Percentiles rank a stretch among this genome's conserved stretches.
Conservation (phyloP, 2,113 vertebrate genomes). For the Carassius gibelio region DNA sequence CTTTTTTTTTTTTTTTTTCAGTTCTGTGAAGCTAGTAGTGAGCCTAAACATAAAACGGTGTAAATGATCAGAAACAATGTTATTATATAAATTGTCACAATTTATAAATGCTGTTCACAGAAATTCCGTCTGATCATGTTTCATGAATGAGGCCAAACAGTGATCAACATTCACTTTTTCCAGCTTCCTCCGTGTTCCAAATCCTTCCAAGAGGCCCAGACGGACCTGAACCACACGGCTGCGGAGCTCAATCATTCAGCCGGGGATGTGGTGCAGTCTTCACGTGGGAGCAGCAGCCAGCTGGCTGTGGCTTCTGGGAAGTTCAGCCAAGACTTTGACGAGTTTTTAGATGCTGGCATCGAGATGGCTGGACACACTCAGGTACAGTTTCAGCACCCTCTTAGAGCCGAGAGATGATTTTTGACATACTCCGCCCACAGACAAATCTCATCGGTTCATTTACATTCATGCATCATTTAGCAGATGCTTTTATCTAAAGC, state of each 20-base stretch:
- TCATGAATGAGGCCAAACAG: neutral
- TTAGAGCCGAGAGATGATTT: neutral
- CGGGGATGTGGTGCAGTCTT: constrained; percentile 95
- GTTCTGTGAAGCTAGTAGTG: constrained; percentile 11
- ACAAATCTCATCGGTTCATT: neutral
- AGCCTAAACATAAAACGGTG: neutral
- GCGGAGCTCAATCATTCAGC: constrained; percentile 97
- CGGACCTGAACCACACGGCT: constrained; percentile 94
- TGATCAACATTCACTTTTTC: constrained; percentile 7
- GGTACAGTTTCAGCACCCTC: constrained; percentile 68
- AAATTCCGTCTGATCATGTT: neutral
- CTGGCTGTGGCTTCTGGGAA: constrained; percentile 94
- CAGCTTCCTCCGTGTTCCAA: constrained; percentile 93
- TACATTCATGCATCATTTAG: neutral
- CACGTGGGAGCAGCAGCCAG: constrained; percentile 90
- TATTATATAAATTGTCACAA: neutral
- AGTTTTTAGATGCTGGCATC: constrained; percentile 96
- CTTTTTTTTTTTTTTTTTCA: neutral
- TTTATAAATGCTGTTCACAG: neutral
- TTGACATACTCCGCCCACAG: neutral
- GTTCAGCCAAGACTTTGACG: constrained; percentile 97
- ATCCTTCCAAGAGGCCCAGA: constrained; percentile 97
- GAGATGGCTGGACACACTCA: constrained; percentile 99
- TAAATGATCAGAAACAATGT: neutral
- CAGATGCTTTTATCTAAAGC: neutral